phyloP scores from a whole-genome alignment of 2,113 vertebrate species.

The Danionella cerebrum region DNA sequence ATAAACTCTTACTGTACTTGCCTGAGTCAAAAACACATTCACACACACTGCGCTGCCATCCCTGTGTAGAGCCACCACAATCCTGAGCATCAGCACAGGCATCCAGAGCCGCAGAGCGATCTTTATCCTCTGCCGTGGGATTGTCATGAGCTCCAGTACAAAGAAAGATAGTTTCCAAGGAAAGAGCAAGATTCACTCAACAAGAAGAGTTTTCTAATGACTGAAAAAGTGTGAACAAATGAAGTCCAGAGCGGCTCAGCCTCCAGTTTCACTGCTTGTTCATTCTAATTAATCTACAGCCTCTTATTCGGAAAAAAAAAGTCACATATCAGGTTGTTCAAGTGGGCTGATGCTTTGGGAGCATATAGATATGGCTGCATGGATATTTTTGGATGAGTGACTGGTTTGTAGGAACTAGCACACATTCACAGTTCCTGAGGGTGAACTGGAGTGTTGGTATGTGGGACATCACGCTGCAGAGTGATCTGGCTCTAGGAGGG shows the following conservation, averaged over 20 bases:
- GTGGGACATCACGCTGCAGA: constrained; percentile 6
- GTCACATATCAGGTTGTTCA: constrained; percentile 8
- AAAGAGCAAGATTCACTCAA: background rate
- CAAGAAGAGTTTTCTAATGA: background rate
- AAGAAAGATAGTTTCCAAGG: background rate
- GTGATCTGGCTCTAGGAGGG: constrained; percentile 39
- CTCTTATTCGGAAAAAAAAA: background rate
- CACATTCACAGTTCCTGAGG: background rate
- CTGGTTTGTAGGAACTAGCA: constrained; percentile 15
- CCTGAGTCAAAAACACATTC: constrained; percentile 60
- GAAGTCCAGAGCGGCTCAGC: background rate
- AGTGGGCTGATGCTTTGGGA: constrained; percentile 3
- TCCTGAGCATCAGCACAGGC: constrained; percentile 88
- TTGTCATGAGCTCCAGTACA: constrained; percentile 65
- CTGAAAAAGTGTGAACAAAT: background rate
- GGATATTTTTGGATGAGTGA: constrained; percentile 17
- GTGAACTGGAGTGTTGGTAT: background rate
- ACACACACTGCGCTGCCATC: constrained; percentile 57
- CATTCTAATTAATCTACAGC: constrained; percentile 12
- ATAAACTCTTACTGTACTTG: constrained; percentile 67
- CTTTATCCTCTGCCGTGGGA: constrained; percentile 85
- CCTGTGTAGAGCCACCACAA: constrained; percentile 78
- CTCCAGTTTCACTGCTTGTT: background rate
- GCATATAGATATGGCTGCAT: background rate
- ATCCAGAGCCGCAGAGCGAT: constrained; percentile 90